Percentiles rank a stretch among this genome's conserved stretches.
Conservation (phyloP, 2,113 vertebrate genomes). For the Gallinago media region DNA sequence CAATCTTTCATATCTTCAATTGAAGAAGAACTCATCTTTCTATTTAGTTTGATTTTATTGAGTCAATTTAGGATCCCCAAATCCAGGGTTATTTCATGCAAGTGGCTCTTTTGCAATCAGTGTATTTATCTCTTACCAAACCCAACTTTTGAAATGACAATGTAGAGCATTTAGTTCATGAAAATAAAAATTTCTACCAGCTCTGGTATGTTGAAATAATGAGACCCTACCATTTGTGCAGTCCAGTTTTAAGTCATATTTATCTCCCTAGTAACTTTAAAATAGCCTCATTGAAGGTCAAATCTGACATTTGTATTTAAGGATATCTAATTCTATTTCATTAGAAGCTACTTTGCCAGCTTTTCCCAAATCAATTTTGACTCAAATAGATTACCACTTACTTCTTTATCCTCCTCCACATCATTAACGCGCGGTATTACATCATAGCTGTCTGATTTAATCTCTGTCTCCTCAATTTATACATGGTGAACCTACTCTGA, state of each 20-base stretch:
- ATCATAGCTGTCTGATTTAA: neutral
- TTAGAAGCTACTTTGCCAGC: constrained; percentile 13
- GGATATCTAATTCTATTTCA: constrained; percentile 40
- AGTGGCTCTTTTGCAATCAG: neutral
- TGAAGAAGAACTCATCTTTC: neutral
- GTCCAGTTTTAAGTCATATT: neutral
- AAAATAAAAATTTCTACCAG: neutral
- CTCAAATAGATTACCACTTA: constrained; percentile 37
- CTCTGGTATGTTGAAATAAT: neutral
- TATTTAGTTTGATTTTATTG: neutral
- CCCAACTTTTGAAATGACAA: neutral
- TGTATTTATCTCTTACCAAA: neutral
- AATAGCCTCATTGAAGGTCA: constrained; percentile 39
- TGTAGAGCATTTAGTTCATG: neutral
- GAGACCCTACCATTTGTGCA: neutral
- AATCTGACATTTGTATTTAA: constrained; percentile 38
- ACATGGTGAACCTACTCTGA: neutral
- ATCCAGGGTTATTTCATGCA: neutral
- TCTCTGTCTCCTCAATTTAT: neutral
- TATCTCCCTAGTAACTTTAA: constrained; percentile 7
- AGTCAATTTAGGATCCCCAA: neutral
- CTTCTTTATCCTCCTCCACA: constrained; percentile 20
- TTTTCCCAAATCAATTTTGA: constrained; percentile 49
- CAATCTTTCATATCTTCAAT: neutral
- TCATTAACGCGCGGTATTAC: constrained; percentile 34